Conservation (phyloP, 2,888 invertebrate species). For the Rotaria sp. region DNA sequence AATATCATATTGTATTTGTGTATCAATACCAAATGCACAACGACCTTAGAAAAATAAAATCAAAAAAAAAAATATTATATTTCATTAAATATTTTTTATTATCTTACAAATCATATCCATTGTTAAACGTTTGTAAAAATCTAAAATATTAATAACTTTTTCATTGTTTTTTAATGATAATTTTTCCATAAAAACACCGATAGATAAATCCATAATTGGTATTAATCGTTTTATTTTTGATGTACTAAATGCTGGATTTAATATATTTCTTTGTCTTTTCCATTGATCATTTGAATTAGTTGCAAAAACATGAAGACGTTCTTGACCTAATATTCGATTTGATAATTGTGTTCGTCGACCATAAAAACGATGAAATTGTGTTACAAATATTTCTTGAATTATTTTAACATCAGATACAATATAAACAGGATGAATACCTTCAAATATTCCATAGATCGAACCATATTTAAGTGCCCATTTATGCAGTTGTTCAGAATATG, state of each 20-base stretch:
- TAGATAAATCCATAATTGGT: not conserved
- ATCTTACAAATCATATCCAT: constrained; percentile 36
- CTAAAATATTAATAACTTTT: not conserved
- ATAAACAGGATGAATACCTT: constrained; percentile 29
- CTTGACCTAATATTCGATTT: not conserved
- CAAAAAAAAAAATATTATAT: no score
- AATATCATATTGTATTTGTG: constrained; percentile 28
- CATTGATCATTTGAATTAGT: not conserved
- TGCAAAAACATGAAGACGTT: not conserved
- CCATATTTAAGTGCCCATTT: constrained; percentile 30
- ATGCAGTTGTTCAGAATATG: not conserved
- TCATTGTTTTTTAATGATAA: not conserved
- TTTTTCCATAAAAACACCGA: not conserved
- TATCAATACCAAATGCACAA: constrained; percentile 34
- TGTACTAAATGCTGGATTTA: constrained; percentile 35
- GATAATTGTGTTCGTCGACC: not conserved
- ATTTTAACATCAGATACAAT: constrained; percentile 29
- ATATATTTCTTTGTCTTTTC: constrained; percentile 32
- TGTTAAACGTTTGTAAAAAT: constrained; percentile 33
- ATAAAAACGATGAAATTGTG: constrained; percentile 29
- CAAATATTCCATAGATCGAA: constrained; percentile 29
- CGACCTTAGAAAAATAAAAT: not conserved
- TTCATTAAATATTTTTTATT: no score
- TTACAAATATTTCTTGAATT: constrained; percentile 32
- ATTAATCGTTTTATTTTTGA: constrained; percentile 17